Base-by-base conservation (phyloP, 2,888 invertebrate species). In the Zonitis immaculata region DNA sequence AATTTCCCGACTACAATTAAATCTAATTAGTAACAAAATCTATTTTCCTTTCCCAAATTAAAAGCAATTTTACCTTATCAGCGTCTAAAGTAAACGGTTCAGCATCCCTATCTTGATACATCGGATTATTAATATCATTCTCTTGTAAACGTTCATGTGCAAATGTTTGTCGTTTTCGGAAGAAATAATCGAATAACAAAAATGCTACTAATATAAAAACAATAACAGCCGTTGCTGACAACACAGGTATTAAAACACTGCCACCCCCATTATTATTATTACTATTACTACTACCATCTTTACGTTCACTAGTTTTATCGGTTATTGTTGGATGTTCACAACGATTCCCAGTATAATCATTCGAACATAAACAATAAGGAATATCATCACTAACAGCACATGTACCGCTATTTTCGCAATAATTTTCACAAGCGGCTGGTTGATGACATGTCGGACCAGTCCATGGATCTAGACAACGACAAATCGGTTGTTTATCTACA, bases 121-220 rank as follows among this genome's bases (percentile, higher is more conserved):
- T 91, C 25, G 91, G 91, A 80, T 92, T 92, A 79, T 90, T 91
- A 48, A 76, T 75, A 69, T 91, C 88, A 76, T 89, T 90, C 76
- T 91, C 91, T 53, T 89, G 82, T 67, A 91, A 83, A 9, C 91
- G 81, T 55, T 88, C 86, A 78, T 91, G 91, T 63, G 85, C 84
- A 73, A 91, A 91, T 47, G 86, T 82, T 43, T 66, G 62, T 51
- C 73, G 59, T 42, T 66, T 68, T 48, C 60, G 67, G 26, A 70
- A 56, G 28, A 68, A 63, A 50, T 71, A 67, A 51, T 72, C 71
- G 44, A 70, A 70, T 7, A 58, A 63, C 9, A 69, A 63, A 46
- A 68, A 61, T 1, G 68, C 70, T 1, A 70, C 54, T 47, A 70
- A 52, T 11, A 70, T 62, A 1, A 63, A 64, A 49, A 70, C 47